phyloP scores from a whole-genome alignment of 2,113 vertebrate genomes.

The Oreochromis niloticus region DNA sequence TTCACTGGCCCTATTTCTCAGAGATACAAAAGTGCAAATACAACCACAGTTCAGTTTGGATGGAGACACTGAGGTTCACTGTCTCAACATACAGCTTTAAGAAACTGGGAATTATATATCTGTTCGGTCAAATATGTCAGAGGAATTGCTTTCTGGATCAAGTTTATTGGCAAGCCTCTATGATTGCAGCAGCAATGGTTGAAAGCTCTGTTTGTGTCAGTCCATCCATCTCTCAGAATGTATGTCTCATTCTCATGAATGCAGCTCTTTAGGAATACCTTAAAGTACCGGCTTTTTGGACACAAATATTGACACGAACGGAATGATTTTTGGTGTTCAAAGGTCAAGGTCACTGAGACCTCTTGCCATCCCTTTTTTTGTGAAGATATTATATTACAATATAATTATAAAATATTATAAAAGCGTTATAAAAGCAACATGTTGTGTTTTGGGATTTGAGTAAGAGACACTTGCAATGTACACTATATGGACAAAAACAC shows the following conservation, averaged over 20 bases:
- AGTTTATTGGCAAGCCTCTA: neutral
- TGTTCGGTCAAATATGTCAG: neutral
- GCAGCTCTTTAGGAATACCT: neutral
- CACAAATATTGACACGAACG: fast-evolving
- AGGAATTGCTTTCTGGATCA: neutral
- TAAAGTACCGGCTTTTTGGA: neutral
- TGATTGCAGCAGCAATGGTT: neutral
- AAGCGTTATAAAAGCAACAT: neutral
- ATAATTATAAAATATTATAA: neutral
- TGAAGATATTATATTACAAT: neutral
- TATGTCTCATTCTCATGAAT: neutral
- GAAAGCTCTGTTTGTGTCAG: neutral
- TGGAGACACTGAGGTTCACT: neutral
- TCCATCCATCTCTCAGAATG: neutral
- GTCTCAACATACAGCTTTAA: neutral
- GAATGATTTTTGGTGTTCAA: neutral
- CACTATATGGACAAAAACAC: neutral
- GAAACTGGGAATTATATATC: neutral
- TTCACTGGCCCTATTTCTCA: neutral
- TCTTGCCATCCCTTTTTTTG: neutral
- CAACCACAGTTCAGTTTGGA: neutral
- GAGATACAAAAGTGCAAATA: neutral
- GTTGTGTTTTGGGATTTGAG: neutral
- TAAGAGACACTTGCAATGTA: fast-evolving
- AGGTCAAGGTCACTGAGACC: neutral